Percentiles rank a stretch among this genome's conserved stretches.
phyloP scores from a whole-genome alignment of 2,797 vertebrate genomes.

The Bradypodion ventrale region DNA sequence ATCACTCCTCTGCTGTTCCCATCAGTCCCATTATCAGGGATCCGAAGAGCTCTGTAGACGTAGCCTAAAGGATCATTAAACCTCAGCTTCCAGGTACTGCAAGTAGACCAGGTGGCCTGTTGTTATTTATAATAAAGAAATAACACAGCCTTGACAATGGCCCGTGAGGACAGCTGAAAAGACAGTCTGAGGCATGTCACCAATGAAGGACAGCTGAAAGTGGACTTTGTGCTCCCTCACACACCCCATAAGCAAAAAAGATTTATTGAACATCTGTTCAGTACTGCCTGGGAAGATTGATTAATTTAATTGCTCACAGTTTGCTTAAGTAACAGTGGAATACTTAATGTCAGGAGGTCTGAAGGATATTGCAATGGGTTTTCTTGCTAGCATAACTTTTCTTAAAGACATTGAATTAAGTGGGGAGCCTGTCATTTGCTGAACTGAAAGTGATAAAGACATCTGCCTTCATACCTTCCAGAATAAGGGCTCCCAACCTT shows the following conservation, averaged over 20 bases:
- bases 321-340: conserved; percentile 93
- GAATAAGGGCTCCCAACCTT: no score
- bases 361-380: conserved; percentile 84
- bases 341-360: conserved; percentile 94
- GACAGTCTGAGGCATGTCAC: conserved; percentile 81
- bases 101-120: conserved; percentile 85
- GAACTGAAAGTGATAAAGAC: background rate
- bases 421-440: background rate
- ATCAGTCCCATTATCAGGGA: conserved; percentile 86
- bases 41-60: conserved; percentile 75
- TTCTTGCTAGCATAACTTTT: conserved; percentile 60
- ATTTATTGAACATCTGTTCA: conserved; percentile 97
- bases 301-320: conserved; percentile 97
- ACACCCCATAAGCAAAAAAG: conserved; percentile 83
- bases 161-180: conserved; percentile 82
- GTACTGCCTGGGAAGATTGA: conserved; percentile 94
- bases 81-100: conserved; percentile 77
- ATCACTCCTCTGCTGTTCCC: conserved; percentile 92
- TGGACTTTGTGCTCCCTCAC: conserved; percentile 82
- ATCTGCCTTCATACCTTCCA: background rate
- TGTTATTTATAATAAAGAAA: conserved; percentile 99
- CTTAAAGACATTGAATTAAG: conserved; percentile 58
- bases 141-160: conserved; percentile 87
- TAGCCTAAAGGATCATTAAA: conserved; percentile 85
- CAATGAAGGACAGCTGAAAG: conserved; percentile 94